Percentiles rank a stretch among this genome's conserved stretches.
These are phyloP conservation scores for Idaea biselata DNA, from an alignment of 2,888 invertebrate species.

Conservation along the genomic window DNA sequence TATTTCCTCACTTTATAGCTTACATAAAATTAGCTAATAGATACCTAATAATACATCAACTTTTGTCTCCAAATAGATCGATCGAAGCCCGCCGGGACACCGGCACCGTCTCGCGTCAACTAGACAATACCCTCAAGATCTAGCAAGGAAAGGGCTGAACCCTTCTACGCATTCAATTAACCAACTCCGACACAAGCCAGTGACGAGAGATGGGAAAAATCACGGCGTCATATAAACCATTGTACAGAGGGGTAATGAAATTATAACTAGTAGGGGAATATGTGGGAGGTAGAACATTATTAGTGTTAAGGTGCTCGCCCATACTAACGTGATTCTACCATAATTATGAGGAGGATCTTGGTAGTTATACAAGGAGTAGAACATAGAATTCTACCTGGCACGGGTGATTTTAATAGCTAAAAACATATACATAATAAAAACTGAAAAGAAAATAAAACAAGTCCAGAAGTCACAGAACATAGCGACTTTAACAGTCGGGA, in stretches of 20 bases:
- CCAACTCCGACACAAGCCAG: not conserved
- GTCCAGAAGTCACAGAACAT: too few relatives aligned
- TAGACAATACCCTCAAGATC: not conserved
- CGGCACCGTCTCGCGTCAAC: not conserved
- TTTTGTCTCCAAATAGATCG: not conserved
- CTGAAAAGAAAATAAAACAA: too few relatives aligned
- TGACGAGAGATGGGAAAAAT: not conserved
- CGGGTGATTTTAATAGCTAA: too few relatives aligned
- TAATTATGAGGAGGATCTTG: too few relatives aligned
- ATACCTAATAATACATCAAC: not conserved
- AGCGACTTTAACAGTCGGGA: too few relatives aligned
- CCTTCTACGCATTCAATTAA: not conserved
- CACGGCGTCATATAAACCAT: not conserved
- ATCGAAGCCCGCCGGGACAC: not conserved
- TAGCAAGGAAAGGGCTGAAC: not conserved
- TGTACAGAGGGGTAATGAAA: not conserved
- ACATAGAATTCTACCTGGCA: too few relatives aligned
- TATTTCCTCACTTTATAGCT: too few relatives aligned
- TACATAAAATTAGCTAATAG: too few relatives aligned
- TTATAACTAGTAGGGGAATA: slow-evolving; percentile 1
- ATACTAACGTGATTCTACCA: too few relatives aligned
- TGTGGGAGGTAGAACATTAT: not conserved
- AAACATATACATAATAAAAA: too few relatives aligned
- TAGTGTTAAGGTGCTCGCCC: not conserved
- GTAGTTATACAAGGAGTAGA: too few relatives aligned